Evolutionary conservation across 1,140 invertebrate species (phyloP).

Genomic region (Sarcophaga peregrina): DNA sequence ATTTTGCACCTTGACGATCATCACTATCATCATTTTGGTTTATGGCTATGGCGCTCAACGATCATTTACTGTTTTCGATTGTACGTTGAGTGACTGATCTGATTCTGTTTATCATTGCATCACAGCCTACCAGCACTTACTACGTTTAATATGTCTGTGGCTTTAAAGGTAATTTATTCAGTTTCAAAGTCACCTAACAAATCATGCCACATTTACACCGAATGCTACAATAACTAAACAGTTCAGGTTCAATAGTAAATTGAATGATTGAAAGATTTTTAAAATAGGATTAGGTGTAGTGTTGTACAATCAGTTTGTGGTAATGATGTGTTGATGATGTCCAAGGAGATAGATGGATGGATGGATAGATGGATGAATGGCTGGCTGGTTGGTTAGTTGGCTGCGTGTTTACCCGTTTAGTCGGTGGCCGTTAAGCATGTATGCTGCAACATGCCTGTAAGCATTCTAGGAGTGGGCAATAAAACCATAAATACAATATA

Average conservation of each 20-base stretch:
- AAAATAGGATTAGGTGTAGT: background rate
- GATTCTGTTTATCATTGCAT: constrained; percentile 58
- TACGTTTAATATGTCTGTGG: background rate
- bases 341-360: constrained; percentile 43
- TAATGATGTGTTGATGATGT: constrained; percentile 51
- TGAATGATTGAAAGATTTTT: background rate
- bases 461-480: constrained; percentile 32
- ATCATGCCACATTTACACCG: background rate
- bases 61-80: too few species aligned
- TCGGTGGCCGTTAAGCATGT: background rate
- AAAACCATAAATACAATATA: constrained; percentile 26
- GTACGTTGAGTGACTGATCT: constrained; percentile 50
- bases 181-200: constrained; percentile 22
- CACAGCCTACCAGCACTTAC: background rate
- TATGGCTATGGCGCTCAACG: constrained; percentile 1
- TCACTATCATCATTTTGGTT: constrained; percentile 42
- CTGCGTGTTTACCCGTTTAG: too few species aligned
- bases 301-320: constrained; percentile 19
- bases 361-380: background rate
- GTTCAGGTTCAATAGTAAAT: background rate
- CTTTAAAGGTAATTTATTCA: background rate
- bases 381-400: too few species aligned
- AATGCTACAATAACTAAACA: background rate
- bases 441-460: background rate
- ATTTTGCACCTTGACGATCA: constrained; percentile 60